phyloP scores from a whole-genome alignment of 1,140 invertebrate species.

The Cylas formicarius region DNA sequence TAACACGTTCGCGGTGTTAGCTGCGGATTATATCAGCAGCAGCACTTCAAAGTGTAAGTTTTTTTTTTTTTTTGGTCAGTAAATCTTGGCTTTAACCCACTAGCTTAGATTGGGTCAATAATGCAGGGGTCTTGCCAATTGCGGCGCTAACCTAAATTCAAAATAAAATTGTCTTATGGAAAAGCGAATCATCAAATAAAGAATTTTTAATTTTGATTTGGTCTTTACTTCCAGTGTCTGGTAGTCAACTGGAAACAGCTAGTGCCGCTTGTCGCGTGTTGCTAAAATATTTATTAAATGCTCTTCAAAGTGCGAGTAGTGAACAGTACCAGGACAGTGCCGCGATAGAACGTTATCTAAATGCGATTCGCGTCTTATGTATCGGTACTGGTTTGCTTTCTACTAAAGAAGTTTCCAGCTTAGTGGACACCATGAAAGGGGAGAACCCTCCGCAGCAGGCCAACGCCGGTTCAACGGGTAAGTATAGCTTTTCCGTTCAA shows the following conservation, averaged over 20 bases:
- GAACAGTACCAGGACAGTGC: constrained; percentile 33
- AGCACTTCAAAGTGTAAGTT: constrained; percentile 61
- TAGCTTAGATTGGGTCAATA: no score
- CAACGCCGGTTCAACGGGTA: constrained; percentile 47
- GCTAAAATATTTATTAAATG: constrained; percentile 37
- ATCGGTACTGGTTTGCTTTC: constrained; percentile 50
- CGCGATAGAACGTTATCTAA: constrained; percentile 42
- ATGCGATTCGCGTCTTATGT: constrained; percentile 55
- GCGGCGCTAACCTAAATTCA: constrained; percentile 3
- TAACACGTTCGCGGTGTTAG: constrained; percentile 64
- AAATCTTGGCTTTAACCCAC: no score
- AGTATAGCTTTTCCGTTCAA: no score
- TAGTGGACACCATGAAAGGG: constrained; percentile 60
- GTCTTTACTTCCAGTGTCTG: constrained; percentile 33
- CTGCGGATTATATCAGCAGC: constrained; percentile 66
- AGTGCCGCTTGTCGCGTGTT: constrained; percentile 39
- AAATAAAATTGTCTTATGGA: no score
- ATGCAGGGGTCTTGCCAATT: constrained; percentile 6
- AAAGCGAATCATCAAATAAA: not conserved
- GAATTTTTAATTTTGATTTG: not conserved
- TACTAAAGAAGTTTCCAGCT: constrained; percentile 51
- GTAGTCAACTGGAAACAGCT: constrained; percentile 38
- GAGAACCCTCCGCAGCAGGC: constrained; percentile 55
- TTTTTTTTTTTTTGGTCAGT: constrained; percentile 17
- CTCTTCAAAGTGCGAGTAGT: constrained; percentile 30